Percentiles rank a stretch among this genome's conserved stretches.
Evolutionary conservation across 2,888 invertebrate species (phyloP).

Genomic region (Hydroisotoma schaefferi): DNA sequence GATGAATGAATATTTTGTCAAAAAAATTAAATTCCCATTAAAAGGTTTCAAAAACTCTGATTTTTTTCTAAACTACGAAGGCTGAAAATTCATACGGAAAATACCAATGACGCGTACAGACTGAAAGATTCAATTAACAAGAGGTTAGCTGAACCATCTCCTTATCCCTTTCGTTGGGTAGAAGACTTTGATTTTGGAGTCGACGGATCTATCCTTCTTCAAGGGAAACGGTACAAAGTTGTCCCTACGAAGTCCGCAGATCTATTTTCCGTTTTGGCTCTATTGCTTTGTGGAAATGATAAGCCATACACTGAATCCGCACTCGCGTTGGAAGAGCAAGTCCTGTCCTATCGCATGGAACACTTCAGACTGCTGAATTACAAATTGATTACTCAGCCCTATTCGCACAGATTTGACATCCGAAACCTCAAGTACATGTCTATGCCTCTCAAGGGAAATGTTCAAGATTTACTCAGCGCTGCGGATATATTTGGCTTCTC

Average conservation of each 20-base stretch:
- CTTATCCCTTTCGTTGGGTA: slow-evolving; percentile 25
- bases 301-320: slow-evolving; percentile 10
- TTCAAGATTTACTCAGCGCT: slow-evolving; percentile 34
- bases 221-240: slow-evolving; percentile 11
- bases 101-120: slow-evolving; percentile 16
- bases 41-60: not conserved
- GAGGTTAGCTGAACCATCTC: not conserved
- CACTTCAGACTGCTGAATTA: slow-evolving; percentile 32
- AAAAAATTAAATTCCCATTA: too few relatives aligned
- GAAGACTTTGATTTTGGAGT: slow-evolving; percentile 11
- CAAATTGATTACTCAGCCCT: slow-evolving; percentile 35
- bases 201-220: slow-evolving; percentile 17
- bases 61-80: slow-evolving; percentile 9
- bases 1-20: not conserved
- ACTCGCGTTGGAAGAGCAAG: slow-evolving; percentile 7
- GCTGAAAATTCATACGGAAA: slow-evolving; percentile 27
- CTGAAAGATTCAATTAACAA: slow-evolving; percentile 17
- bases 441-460: slow-evolving; percentile 26
- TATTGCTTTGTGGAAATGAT: slow-evolving; percentile 16
- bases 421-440: slow-evolving; percentile 25
- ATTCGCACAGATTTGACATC: slow-evolving; percentile 29
- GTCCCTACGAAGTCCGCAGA: slow-evolving; percentile 19
- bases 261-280: slow-evolving; percentile 28
- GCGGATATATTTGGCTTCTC: slow-evolving; percentile 37
- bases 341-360: slow-evolving; percentile 23